A percentile compares a stretch with the other conserved stretches of the same genome.
Evolutionary conservation across 2,113 vertebrate species (phyloP).

Genomic region (Pomatorhinus ruficollis): DNA sequence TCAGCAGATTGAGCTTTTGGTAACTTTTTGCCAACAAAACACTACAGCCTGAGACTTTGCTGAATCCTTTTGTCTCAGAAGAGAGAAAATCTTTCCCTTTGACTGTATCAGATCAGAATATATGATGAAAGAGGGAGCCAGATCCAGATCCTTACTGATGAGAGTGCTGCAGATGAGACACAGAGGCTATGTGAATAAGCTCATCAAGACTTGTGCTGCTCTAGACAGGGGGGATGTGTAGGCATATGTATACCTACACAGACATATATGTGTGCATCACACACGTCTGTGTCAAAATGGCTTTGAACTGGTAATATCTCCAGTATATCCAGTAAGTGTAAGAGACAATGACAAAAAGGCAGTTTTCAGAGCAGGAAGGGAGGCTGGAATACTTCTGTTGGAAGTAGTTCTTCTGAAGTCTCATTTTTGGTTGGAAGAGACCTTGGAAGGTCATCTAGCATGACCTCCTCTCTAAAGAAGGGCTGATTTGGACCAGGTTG

Average conservation of each 20-base stretch:
- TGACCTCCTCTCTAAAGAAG: neutral
- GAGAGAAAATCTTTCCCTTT: neutral
- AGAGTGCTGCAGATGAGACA: neutral
- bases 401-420: neutral
- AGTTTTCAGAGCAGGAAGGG: neutral
- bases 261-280: neutral
- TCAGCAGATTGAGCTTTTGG: neutral
- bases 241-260: accelerated
- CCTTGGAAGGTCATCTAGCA: neutral
- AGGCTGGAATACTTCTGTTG: neutral
- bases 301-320: neutral
- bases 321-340: neutral
- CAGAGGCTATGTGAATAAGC: accelerated
- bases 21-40: slow-evolving; percentile 2
- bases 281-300: neutral
- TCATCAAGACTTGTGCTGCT: neutral
- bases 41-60: neutral
- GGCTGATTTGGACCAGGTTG: neutral
- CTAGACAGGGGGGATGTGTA: too few relatives aligned
- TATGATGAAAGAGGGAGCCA: neutral
- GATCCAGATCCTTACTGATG: neutral
- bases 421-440: neutral
- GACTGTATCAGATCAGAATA: neutral
- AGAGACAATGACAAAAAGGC: neutral
- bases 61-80: neutral